A percentile compares a stretch with the other conserved stretches of the same genome.
Conservation (phyloP, 2,113 vertebrate species). For the Pseudonaja textilis region DNA sequence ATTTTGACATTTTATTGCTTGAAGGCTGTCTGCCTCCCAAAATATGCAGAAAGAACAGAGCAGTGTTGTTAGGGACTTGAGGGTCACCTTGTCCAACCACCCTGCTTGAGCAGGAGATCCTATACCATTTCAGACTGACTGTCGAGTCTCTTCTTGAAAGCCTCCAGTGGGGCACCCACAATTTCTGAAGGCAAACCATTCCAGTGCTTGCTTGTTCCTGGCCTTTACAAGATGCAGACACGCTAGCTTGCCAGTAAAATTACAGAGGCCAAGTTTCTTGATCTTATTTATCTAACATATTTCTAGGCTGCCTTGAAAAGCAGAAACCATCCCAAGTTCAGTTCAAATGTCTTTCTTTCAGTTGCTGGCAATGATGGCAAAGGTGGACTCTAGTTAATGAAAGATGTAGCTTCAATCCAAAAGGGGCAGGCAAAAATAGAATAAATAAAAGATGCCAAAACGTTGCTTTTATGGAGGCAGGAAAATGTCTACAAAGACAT, state of each 20-base stretch:
- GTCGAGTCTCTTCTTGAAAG: neutral
- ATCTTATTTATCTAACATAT: neutral
- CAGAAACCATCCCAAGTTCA: neutral
- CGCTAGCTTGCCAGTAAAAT: neutral
- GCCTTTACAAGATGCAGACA: neutral
- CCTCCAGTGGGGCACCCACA: neutral
- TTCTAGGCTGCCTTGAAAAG: neutral
- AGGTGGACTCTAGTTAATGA: neutral
- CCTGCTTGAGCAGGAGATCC: neutral
- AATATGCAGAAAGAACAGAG: neutral
- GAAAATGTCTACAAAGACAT: conserved; percentile 16
- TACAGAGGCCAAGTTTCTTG: neutral
- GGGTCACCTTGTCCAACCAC: neutral
- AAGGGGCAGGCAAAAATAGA: neutral
- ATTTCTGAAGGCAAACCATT: neutral
- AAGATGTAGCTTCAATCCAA: conserved; percentile 25
- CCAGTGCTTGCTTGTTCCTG: neutral
- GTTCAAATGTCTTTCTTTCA: neutral
- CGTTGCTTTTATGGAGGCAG: conserved; percentile 10
- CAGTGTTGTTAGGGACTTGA: neutral
- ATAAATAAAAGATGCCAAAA: neutral
- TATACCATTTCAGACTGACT: neutral
- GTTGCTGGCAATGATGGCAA: neutral
- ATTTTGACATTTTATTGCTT: neutral
- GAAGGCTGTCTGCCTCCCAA: neutral